Conservation (phyloP, 1,140 invertebrate species). For the Idris sp. region DNA sequence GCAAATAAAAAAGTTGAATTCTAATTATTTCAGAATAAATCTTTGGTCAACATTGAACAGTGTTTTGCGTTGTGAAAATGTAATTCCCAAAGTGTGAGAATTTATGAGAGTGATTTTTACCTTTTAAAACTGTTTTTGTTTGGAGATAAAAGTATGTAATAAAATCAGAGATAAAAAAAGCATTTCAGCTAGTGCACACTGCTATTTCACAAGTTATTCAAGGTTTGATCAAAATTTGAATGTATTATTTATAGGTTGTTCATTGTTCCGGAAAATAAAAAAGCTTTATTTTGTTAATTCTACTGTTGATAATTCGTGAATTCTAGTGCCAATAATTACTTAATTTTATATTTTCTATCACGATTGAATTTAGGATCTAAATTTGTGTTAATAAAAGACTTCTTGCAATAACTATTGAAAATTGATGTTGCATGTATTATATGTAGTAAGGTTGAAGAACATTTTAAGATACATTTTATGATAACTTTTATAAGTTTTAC, state of each 20-base stretch:
- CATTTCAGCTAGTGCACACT: not conserved
- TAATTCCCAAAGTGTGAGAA: constrained; percentile 32
- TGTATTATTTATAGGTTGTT: constrained; percentile 11
- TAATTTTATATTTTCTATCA: too few relatives aligned
- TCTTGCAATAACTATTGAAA: too few relatives aligned
- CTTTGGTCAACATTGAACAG: constrained; percentile 2
- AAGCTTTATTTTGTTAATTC: too few relatives aligned
- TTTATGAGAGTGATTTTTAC: constrained; percentile 33
- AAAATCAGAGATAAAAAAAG: constrained; percentile 20
- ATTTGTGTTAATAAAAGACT: too few relatives aligned
- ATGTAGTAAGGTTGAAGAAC: too few relatives aligned
- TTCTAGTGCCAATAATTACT: too few relatives aligned
- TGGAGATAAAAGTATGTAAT: constrained; percentile 21
- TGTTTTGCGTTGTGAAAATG: constrained; percentile 10
- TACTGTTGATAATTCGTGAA: too few relatives aligned
- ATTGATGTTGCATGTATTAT: too few relatives aligned
- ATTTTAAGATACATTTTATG: too few relatives aligned
- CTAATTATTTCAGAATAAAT: constrained; percentile 33
- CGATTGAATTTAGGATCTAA: too few relatives aligned
- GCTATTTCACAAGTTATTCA: constrained; percentile 20
- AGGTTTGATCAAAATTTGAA: constrained; percentile 21
- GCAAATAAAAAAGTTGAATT: constrained; percentile 15
- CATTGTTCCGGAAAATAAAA: constrained; percentile 5
- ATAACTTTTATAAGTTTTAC: too few relatives aligned
- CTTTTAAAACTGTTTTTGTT: constrained; percentile 24